Evolutionary conservation across 2,888 invertebrate species (phyloP).

Genomic region (Halictus quadricinctus): DNA sequence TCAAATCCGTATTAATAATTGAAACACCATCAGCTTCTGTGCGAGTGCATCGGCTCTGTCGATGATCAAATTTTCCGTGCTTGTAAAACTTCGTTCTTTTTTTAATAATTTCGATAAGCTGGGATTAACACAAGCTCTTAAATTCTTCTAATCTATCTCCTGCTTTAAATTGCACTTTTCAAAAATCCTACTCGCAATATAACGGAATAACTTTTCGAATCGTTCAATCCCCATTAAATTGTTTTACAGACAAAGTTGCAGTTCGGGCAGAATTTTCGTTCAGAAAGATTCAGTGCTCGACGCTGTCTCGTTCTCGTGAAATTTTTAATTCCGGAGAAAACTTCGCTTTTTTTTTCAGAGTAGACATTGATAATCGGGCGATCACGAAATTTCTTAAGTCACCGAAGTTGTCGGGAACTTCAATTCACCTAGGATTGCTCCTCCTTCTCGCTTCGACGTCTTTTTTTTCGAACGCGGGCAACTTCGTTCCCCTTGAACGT

Average conservation of each 20-base stretch:
- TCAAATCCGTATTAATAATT: neutral
- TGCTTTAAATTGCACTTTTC: neutral
- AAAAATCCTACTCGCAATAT: neutral
- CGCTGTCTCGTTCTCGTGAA: neutral
- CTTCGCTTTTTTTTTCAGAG: neutral
- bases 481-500: neutral
- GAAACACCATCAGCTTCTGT: no score
- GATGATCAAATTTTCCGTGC: no score
- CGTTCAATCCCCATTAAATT: neutral
- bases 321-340: neutral
- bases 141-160: neutral
- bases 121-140: no score
- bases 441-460: conserved; percentile 18
- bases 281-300: neutral
- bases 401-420: neutral
- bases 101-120: no score
- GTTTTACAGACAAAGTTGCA: neutral
- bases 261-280: neutral
- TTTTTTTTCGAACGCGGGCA: conserved; percentile 2
- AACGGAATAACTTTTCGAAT: neutral
- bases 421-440: neutral
- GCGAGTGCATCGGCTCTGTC: no score
- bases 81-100: no score
- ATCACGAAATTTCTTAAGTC: neutral
- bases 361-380: neutral